Base-by-base conservation (phyloP, 2,113 vertebrate genomes). In the Sardina pilchardus region DNA sequence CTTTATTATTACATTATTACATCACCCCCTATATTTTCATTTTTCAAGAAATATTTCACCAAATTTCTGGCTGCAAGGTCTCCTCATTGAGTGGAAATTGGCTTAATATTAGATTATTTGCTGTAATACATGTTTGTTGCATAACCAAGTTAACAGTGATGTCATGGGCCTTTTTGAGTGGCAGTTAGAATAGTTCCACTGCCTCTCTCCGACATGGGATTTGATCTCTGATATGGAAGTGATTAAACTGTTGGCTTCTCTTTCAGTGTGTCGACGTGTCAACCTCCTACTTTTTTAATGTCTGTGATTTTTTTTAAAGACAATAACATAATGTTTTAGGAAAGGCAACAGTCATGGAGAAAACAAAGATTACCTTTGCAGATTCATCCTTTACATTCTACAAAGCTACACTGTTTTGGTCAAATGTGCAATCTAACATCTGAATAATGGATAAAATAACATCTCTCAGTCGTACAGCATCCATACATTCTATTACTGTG, bases 281-380 rank as follows among this genome's bases (percentile, higher is more conserved):
- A 47, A 43, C 10, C 59, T 81, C 83, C 59, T 83, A 50, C 83
- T 39, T 85, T 84, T 83, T 88, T 82, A 83, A 84, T 50, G 36
- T 81, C 82, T 83, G 56, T 90, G 84, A 59, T 85, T 89, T 89
- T 92, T 90, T 88, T 88, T n/a, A n/a, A 88, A 88, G 86, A 90
- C 83, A 81, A 85, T 83, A 88, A 86, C 85, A 86, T 89, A 88
- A 86, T 91, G 14, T 71, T 30, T 88, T 75, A 87, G 84, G 84
- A 87, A 90, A 86, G 89, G 87, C 83, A 91, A 84, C 82, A 82
- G 82, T 81, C 80, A 83, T 80, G 48, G 59, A 87, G 50, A 85
- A 85, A 85, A 83, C 81, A 67, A 89, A 50, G 26, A 85, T 75
- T 42, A 47, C 75, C 78, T 82, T 67, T 82, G 84, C 86, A 48